Evolutionary conservation across 2,797 vertebrate genomes (phyloP), one percentile per base, ranked within the genome.

Genomic region (Xyrichtys novacula): DNA sequence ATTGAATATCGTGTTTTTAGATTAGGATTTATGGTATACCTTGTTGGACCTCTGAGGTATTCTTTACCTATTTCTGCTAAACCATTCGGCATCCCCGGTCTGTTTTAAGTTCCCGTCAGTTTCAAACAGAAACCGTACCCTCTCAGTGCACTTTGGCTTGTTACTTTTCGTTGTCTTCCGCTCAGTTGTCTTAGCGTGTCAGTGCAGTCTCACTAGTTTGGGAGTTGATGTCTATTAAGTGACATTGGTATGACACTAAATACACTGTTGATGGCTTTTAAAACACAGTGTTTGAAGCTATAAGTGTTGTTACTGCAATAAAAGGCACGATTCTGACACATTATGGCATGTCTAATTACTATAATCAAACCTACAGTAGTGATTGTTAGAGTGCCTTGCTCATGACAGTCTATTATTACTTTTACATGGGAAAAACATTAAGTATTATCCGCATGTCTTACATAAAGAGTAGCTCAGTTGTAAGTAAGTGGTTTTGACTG

Each of bases 401-500:
- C 5, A 19, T 17, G 10, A 39, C 9, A 28, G 4, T 48, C 15
- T 14, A 58, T 40, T 57, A 53, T 53, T 28, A 20, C 19, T 46
- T 19, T 44, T 12, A 39, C 5, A 65, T 23, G 25, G 29, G 23
- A 6, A 38, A 9, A 50, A 12, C 2, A 17, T 42, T 10, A 20
- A 50, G 38, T 20, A 7, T n/a, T 20, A 62, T 22, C 3, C 39
- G 31, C 4, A 49, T 59, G 47, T n/a, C 7, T 3, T 25, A 47
- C 14, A 54, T 26, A 10, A 26, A 28, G 20, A 47, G 70, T 39
- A 8, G 43, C 26, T 76, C 23, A 28, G 47, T 36, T 12, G 16
- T 47, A 47, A 39, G 29, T 75, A 42, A 71, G 57, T 46, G 60
- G 29, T 52, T 76, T 20, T 31, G 53, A 59, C 47, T 57, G 3